Evolutionary conservation across 2,888 invertebrate genomes (phyloP).

Genomic region (Morinoia aosen): DNA sequence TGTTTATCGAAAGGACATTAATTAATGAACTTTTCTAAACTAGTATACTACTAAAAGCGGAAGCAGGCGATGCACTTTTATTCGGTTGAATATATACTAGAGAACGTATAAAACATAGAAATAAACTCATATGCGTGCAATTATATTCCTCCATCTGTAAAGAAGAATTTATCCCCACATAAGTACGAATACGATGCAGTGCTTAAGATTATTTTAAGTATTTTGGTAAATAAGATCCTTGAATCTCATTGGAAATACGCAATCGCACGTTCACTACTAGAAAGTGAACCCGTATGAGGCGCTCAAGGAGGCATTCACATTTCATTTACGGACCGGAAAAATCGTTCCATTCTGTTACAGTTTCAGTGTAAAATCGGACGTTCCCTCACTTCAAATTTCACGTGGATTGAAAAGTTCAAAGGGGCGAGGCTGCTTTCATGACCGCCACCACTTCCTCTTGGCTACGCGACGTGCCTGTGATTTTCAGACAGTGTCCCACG

Average conservation of each 20-base stretch:
- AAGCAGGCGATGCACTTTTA: no score
- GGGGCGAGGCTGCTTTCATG: not conserved
- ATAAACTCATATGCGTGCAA: no score
- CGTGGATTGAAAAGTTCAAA: not conserved
- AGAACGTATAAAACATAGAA: no score
- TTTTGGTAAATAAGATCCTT: not conserved
- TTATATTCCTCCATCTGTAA: no score
- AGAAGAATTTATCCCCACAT: no score
- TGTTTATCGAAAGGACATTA: no score
- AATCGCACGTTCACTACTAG: not conserved
- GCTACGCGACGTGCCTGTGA: not conserved
- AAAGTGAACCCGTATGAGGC: not conserved
- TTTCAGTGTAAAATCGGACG: not conserved
- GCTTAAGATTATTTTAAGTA: not conserved
- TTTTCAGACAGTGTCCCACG: no score
- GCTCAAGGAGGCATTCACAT: not conserved
- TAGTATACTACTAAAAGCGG: no score
- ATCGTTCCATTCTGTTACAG: not conserved
- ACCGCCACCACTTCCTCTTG: not conserved
- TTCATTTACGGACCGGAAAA: not conserved
- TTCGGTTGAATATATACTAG: no score
- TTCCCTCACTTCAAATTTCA: not conserved
- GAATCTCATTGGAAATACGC: not conserved
- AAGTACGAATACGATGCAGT: no score
- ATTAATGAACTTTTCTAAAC: no score